A percentile compares a stretch with the other conserved stretches of the same genome.
These are phyloP conservation scores for Patella caerulea DNA, from an alignment of 2,888 invertebrate genomes.

Conservation along the genomic window DNA sequence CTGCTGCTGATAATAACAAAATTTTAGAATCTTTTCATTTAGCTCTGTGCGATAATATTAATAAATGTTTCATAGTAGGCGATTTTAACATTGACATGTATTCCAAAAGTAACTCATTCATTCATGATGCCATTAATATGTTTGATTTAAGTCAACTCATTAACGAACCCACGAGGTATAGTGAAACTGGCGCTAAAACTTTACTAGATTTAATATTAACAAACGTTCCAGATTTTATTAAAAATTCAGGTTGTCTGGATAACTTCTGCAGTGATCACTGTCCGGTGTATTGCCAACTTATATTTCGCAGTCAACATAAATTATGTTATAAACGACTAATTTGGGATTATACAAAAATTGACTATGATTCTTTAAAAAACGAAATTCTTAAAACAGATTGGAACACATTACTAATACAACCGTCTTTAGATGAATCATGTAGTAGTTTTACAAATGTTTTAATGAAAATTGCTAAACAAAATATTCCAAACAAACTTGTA, in stretches of 20 bases:
- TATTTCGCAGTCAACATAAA: neutral
- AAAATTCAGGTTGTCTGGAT: neutral
- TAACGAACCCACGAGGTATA: conserved; percentile 1
- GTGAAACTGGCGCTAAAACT: neutral
- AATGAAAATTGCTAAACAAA: neutral
- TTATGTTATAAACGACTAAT: neutral
- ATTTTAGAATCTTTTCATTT: conserved; percentile 9
- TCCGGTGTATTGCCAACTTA: conserved; percentile 3
- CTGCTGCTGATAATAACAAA: neutral
- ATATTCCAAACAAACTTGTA: neutral
- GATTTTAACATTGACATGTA: neutral
- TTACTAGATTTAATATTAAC: neutral
- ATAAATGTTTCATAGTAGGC: neutral
- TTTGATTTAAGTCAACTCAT: neutral
- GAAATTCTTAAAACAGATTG: conserved; percentile 7
- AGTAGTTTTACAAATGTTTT: neutral
- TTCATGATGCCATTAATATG: conserved; percentile 2
- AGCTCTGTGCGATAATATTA: neutral
- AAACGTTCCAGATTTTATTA: neutral
- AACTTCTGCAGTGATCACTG: neutral
- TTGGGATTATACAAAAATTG: conserved; percentile 1
- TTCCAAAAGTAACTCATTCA: neutral
- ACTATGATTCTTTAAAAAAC: neutral
- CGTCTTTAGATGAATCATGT: neutral
- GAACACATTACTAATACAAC: neutral